Conservation (phyloP, 2,113 vertebrate genomes). For the Gracilinanus agilis region DNA sequence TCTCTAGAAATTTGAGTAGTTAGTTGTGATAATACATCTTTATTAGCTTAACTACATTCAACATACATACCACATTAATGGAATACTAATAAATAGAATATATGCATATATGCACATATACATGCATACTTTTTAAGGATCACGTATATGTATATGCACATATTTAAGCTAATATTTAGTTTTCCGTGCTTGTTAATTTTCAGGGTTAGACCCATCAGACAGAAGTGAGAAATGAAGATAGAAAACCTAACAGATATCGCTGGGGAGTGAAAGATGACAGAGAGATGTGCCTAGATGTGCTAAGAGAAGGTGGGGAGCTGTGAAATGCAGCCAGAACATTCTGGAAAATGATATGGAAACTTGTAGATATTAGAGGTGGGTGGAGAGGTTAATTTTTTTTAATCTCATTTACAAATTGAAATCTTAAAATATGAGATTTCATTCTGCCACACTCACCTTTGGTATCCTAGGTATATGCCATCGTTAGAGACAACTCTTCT, state of each 20-base stretch:
- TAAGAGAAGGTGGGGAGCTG: slow-evolving; percentile 18
- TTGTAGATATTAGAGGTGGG: not conserved
- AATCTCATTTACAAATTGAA: slow-evolving; percentile 23
- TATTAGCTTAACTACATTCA: not conserved
- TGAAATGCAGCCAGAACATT: slow-evolving; percentile 49
- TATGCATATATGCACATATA: not conserved
- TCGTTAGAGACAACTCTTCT: not conserved
- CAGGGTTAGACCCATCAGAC: slow-evolving; percentile 74
- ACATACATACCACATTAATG: too few species aligned
- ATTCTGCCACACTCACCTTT: not conserved
- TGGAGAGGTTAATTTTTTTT: not conserved
- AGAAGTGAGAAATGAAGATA: slow-evolving; percentile 74
- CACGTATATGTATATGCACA: not conserved
- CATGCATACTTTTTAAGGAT: too few species aligned
- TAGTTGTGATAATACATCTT: not conserved
- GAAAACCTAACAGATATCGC: slow-evolving; percentile 51
- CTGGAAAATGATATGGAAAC: slow-evolving; percentile 69
- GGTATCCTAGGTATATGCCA: not conserved
- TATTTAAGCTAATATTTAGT: slow-evolving; percentile 26
- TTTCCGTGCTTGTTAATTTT: slow-evolving; percentile 75
- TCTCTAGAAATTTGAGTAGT: not conserved
- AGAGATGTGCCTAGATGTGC: slow-evolving; percentile 62
- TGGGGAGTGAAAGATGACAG: slow-evolving; percentile 67
- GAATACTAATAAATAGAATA: too few species aligned
- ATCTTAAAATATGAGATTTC: not conserved